phyloP scores from a whole-genome alignment of 2,797 vertebrate genomes.

The Galago senegalensis region DNA sequence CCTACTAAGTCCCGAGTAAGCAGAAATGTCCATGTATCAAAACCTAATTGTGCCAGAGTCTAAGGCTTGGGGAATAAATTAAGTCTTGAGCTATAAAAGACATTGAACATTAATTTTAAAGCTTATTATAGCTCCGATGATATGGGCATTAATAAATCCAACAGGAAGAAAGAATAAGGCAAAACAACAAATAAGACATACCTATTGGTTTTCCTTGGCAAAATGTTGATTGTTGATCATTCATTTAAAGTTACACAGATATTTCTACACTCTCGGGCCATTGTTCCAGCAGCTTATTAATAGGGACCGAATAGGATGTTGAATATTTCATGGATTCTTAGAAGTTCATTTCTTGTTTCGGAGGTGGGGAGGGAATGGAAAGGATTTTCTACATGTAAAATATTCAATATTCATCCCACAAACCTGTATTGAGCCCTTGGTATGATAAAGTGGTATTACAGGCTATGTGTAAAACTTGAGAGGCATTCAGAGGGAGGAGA shows the following conservation, averaged over 20 bases:
- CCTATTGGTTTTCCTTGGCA: slow-evolving; percentile 76
- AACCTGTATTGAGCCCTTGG: slow-evolving; percentile 37
- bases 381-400: slow-evolving; percentile 55
- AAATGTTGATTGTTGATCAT: slow-evolving; percentile 76
- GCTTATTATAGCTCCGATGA: slow-evolving; percentile 85
- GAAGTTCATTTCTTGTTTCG: slow-evolving; percentile 63
- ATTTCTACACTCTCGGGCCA: slow-evolving; percentile 64
- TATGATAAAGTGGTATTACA: slow-evolving; percentile 64
- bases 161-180: slow-evolving; percentile 74
- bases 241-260: slow-evolving; percentile 78
- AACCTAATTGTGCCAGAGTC: slow-evolving; percentile 86
- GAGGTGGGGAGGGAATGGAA: slow-evolving; percentile 31
- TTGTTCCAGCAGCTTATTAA: slow-evolving; percentile 69
- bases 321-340: slow-evolving; percentile 78
- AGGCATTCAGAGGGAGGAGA: not conserved
- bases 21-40: slow-evolving; percentile 89
- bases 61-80: slow-evolving; percentile 87
- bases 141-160: slow-evolving; percentile 83
- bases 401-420: slow-evolving; percentile 53
- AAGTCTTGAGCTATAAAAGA: slow-evolving; percentile 83
- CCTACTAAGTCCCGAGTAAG: slow-evolving; percentile 86
- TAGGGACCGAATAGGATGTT: slow-evolving; percentile 42
- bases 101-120: slow-evolving; percentile 86
- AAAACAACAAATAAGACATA: slow-evolving; percentile 38
- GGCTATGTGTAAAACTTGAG: slow-evolving; percentile 38